phyloP scores from a whole-genome alignment of 2,888 invertebrate genomes.

The Pseudanteris insignis region DNA sequence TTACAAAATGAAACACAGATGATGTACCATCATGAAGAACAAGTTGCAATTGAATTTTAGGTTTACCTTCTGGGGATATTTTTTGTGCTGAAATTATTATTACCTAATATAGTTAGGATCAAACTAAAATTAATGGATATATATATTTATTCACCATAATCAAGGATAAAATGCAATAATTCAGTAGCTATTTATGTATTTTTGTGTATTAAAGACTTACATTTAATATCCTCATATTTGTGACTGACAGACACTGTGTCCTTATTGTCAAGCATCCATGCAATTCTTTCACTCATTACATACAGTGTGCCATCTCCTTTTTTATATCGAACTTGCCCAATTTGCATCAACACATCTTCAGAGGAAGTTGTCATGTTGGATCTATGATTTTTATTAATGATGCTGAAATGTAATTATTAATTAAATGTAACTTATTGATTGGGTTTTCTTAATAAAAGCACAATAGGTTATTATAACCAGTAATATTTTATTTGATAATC shows the following conservation, averaged over 20 bases:
- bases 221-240: conserved; percentile 94
- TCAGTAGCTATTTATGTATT: too few relatives aligned
- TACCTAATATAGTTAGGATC: too few relatives aligned
- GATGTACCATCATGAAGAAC: conserved; percentile 93
- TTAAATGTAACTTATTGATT: conserved; percentile 1
- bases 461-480: background rate
- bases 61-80: conserved; percentile 95
- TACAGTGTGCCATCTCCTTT: conserved; percentile 96
- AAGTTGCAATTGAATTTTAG: conserved; percentile 97
- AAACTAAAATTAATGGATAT: too few relatives aligned
- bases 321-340: conserved; percentile 91
- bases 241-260: conserved; percentile 94
- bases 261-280: conserved; percentile 94
- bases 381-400: conserved; percentile 50
- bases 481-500: background rate
- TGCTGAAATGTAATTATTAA: conserved; percentile 47
- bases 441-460: too few relatives aligned
- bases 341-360: conserved; percentile 94
- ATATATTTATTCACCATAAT: too few relatives aligned
- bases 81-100: conserved; percentile 98
- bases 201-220: conserved; percentile 71
- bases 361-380: conserved; percentile 83
- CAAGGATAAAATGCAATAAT: too few relatives aligned
- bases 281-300: conserved; percentile 94
- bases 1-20: conserved; percentile 97